phyloP scores from a whole-genome alignment of 1,140 invertebrate genomes.

The Hyles vespertilio region DNA sequence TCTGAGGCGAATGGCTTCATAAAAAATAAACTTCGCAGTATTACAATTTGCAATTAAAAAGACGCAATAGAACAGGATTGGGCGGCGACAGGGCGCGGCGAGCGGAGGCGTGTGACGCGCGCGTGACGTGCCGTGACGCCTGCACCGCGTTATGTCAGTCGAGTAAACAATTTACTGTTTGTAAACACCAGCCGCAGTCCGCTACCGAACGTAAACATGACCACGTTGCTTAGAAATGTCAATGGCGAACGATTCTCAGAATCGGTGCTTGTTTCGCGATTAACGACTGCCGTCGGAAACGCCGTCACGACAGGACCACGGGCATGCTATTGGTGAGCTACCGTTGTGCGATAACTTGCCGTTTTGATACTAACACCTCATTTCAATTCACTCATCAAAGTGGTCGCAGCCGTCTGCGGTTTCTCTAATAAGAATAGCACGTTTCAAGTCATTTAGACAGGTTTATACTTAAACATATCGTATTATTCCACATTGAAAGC shows the following conservation, averaged over 20 bases:
- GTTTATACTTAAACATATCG: no score
- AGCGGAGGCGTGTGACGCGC: conserved; percentile 35
- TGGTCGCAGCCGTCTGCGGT: no score
- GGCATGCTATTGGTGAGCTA: not conserved
- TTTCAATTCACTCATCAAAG: no score
- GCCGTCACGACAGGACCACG: not conserved
- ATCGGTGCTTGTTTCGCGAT: conserved; percentile 16
- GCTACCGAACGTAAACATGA: conserved; percentile 50
- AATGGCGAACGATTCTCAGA: conserved; percentile 36
- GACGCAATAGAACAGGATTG: conserved; percentile 59
- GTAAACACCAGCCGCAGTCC: conserved; percentile 51
- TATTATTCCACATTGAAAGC: no score
- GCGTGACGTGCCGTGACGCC: conserved; percentile 48
- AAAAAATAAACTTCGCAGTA: conserved; percentile 26
- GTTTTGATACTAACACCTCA: no score
- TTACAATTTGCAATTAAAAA: conserved; percentile 25
- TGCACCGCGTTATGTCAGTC: conserved; percentile 37
- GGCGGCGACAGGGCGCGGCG: conserved; percentile 23
- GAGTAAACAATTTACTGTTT: conserved; percentile 66
- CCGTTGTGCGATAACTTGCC: not conserved
- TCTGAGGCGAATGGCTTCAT: conserved; percentile 1
- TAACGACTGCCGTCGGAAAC: conserved; percentile 12
- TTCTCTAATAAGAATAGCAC: no score
- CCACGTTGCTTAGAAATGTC: conserved; percentile 52
- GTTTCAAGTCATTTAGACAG: no score